phyloP scores from a whole-genome alignment of 2,888 invertebrate species.

The Melitaea athalia region DNA sequence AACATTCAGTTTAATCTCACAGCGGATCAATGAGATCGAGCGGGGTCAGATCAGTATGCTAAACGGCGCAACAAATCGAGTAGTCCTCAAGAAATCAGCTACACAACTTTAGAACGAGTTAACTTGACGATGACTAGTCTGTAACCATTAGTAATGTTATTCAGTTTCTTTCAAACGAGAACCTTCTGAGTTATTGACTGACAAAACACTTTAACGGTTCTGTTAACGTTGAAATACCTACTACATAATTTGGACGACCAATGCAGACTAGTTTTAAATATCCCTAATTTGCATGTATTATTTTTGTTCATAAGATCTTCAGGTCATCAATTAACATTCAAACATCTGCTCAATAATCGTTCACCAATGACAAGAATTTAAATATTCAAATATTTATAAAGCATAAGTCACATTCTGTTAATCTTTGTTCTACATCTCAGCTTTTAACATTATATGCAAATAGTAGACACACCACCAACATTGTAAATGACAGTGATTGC shows the following conservation, averaged over 20 bases:
- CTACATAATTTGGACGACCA: not conserved
- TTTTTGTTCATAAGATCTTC: not conserved
- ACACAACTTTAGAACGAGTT: conserved; percentile 27
- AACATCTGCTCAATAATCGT: not conserved
- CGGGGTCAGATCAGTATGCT: conserved; percentile 69
- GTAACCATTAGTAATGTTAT: conserved; percentile 46
- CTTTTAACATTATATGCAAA: conserved; percentile 75
- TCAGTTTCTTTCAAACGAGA: not conserved
- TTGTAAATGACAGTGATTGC: conserved; percentile 57
- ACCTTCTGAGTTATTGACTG: not conserved
- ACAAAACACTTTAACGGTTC: too few species aligned
- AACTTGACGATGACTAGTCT: conserved; percentile 45
- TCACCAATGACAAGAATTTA: conserved; percentile 4
- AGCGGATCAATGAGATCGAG: conserved; percentile 73
- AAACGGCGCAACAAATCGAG: conserved; percentile 61
- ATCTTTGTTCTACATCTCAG: conserved; percentile 72
- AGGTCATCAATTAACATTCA: not conserved
- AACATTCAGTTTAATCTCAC: conserved; percentile 74
- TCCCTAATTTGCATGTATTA: not conserved
- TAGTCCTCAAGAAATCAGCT: conserved; percentile 29
- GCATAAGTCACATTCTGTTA: conserved; percentile 45
- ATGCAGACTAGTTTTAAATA: not conserved
- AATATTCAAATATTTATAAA: conserved; percentile 7
- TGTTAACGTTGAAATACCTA: too few species aligned
- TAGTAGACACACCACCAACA: conserved; percentile 56